phyloP scores from a whole-genome alignment of 2,113 vertebrate genomes.

The Elephantulus edwardii region DNA sequence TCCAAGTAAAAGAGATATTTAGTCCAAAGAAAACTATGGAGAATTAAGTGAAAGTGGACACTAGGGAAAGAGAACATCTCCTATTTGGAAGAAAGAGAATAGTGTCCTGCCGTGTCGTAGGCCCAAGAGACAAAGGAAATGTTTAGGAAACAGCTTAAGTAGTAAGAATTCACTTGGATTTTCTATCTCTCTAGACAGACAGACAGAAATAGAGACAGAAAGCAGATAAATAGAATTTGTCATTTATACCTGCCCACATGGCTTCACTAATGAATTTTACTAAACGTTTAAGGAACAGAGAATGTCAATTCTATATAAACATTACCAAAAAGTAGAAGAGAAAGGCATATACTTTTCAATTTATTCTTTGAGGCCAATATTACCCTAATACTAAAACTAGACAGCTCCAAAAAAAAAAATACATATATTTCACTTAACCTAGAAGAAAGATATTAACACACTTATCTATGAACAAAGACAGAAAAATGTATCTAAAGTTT shows the following conservation, averaged over 20 bases:
- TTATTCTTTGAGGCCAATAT: not conserved
- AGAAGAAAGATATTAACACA: no score
- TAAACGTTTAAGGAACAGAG: not conserved
- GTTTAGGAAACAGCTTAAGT: not conserved
- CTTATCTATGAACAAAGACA: not conserved
- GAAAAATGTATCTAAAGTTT: not conserved
- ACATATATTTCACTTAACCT: no score
- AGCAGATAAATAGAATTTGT: not conserved
- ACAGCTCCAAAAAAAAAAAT: not conserved
- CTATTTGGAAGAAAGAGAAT: not conserved
- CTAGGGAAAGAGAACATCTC: not conserved
- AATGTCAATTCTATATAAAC: not conserved
- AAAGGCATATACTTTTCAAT: not conserved
- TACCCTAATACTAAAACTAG: not conserved
- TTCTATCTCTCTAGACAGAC: no score
- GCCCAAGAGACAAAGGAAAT: not conserved
- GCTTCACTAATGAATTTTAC: not conserved
- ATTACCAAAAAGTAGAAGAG: not conserved
- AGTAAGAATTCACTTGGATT: not conserved
- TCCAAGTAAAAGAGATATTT: not conserved
- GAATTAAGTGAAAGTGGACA: not conserved
- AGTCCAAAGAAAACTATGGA: not conserved
- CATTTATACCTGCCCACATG: not conserved
- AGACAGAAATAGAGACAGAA: no score
- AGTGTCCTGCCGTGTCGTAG: no score